Evolutionary conservation across 2,888 invertebrate species (phyloP), one percentile per base, ranked within the genome.

Genomic region (Leucoptera coffeella): DNA sequence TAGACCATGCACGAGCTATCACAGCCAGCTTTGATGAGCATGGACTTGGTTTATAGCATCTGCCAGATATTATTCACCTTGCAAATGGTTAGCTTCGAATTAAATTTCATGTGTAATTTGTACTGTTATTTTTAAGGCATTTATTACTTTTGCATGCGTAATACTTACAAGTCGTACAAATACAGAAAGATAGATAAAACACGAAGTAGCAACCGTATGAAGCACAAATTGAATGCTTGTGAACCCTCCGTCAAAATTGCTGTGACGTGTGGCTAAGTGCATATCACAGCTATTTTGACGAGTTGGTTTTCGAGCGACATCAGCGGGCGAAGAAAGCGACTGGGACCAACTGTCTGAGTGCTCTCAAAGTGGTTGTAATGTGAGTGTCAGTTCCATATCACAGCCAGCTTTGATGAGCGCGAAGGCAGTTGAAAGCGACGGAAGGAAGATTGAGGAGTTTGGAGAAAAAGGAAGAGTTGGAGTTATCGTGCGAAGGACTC

Each of bases 321-420:
- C 65, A 38, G 31, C 47, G 28, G 9, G 26, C 22, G 29, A n/a
- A n/a, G n/a, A n/a, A n/a, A n/a, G n/a, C n/a, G n/a, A 20, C 28
- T 29, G 26, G 19, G 15, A 10, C 11, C 13, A 13, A 22, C 20
- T 24, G 27, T 36, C 46, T 67, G 73, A 71, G 64, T 77, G 71
- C 88, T 88, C 88, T 79, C 89, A 86, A 89, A 85, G 84, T 87
- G 87, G 85, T 73, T 87, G 89, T 88, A 73, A 77, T 82, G 77
- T 89, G 88, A 78, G 57, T 47, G 52, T 45, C 42, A 53, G 50
- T 43, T n/a, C n/a, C 88, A 88, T 90, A 91, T 91, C 90, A 90
- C 91, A 92, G 91, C 90, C 90, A 91, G 92, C 91, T 91, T 93
- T 91, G 90, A 90, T 90, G 90, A 91, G 89, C 89, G 85, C 32